Evolutionary conservation across 2,888 invertebrate species (phyloP).

Genomic region (Leucoptera coffeella): DNA sequence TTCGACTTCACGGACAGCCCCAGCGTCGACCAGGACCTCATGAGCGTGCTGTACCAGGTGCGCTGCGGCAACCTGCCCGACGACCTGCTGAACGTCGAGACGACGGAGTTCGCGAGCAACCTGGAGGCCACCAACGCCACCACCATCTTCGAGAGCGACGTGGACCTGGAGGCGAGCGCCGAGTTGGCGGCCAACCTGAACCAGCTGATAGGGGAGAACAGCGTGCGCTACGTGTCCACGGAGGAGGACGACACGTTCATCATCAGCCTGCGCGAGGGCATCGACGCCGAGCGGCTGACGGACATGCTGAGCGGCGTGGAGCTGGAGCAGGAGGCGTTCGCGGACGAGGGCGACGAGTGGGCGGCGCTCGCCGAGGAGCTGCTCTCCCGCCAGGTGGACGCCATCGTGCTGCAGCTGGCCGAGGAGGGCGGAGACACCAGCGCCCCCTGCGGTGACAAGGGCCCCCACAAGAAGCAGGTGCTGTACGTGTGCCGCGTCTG

Average conservation of each 20-base stretch:
- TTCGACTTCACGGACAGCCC: conserved; percentile 26
- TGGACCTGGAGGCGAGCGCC: conserved; percentile 38
- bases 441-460: conserved; percentile 11
- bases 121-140: conserved; percentile 27
- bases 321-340: too few species aligned
- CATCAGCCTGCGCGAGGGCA: conserved; percentile 37
- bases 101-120: conserved; percentile 10
- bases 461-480: conserved; percentile 13
- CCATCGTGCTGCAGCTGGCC: conserved; percentile 15
- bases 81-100: conserved; percentile 18
- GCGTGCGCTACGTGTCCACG: conserved; percentile 38
- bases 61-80: conserved; percentile 25
- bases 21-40: conserved; percentile 30
- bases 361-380: conserved; percentile 42
- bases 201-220: conserved; percentile 38
- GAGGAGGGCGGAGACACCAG: neutral
- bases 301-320: conserved; percentile 37
- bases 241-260: conserved; percentile 45
- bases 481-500: conserved; percentile 25
- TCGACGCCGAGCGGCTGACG: conserved; percentile 34
- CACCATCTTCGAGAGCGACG: conserved; percentile 42
- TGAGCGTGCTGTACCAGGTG: conserved; percentile 25
- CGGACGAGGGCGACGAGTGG: too few species aligned
- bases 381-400: conserved; percentile 35
- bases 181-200: conserved; percentile 40